Evolutionary conservation across 2,888 invertebrate genomes (phyloP).

Genomic region (Rapana venosa): DNA sequence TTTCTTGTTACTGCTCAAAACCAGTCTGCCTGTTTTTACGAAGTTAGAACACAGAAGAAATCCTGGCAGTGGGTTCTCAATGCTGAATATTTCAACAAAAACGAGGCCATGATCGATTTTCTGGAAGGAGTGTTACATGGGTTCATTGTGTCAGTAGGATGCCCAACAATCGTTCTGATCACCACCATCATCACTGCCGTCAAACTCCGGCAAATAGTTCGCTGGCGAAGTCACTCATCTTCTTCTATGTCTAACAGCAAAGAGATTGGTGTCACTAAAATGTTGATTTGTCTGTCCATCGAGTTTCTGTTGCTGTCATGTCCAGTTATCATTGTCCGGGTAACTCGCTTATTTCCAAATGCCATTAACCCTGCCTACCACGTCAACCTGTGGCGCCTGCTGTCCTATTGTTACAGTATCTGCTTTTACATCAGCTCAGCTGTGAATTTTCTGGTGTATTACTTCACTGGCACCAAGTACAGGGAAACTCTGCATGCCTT

Average conservation of each 20-base stretch:
- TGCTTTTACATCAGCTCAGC: constrained; percentile 14
- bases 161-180: neutral
- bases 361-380: neutral
- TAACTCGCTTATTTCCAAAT: neutral
- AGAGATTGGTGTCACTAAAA: constrained; percentile 24
- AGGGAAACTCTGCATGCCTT: constrained; percentile 18
- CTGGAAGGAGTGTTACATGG: constrained; percentile 31
- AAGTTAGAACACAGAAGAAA: neutral
- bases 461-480: constrained; percentile 21
- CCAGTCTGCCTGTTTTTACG: constrained; percentile 22
- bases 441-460: constrained; percentile 37
- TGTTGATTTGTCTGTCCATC: constrained; percentile 26
- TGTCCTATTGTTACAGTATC: neutral
- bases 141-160: constrained; percentile 4
- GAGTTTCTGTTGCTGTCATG: constrained; percentile 29
- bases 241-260: neutral
- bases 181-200: constrained; percentile 33
- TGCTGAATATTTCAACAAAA: constrained; percentile 2
- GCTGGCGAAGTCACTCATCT: neutral
- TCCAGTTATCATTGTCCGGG: neutral
- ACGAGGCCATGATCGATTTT: constrained; percentile 4
- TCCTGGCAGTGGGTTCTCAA: constrained; percentile 9
- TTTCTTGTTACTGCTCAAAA: constrained; percentile 35
- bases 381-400: neutral
- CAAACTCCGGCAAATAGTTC: neutral